Evolutionary conservation across 2,113 vertebrate genomes (phyloP), one percentile per base, ranked within the genome.

Genomic region (Sterrhoptilus dennistouni): DNA sequence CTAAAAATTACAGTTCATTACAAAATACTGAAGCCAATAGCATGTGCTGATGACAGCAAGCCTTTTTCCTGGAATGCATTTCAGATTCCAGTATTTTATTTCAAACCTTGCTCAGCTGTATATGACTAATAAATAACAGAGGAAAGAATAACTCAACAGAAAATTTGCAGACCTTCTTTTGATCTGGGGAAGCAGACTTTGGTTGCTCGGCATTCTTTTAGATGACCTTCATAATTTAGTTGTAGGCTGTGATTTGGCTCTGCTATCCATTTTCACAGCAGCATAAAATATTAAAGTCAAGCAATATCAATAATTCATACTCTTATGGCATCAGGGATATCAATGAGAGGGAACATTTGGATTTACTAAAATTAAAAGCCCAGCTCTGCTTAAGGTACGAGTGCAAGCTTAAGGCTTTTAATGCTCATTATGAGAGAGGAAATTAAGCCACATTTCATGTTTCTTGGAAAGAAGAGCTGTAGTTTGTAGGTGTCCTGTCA

Each of bases 281-380:
- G 49, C 93, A 96, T 97, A 86, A 96, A 96, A 94, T 96, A 96
- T 96, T 97, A 52, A 97, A 94, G 92, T 75, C 82, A 49, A 86
- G 49, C 42, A 61, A 71, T 90, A 94, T 97, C 76, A 96, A 96
- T 97, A 97, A 97, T 97, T 97, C 95, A 96, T 94, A 68, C 56
- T 81, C 65, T 38, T 92, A 77, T 77, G 83, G 52, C 52, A 71
- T 36, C 82, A 25, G 16, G 61, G 40, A 61, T 89, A 74, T 94
- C 90, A 87, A 31, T 33, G 69, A 92, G 36, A 95, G 24, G 85
- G 93, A 90, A 82, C 86, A 42, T 87, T 92, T 87, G 47, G 72
- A 60, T 83, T 64, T 56, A 40, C 88, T 96, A 84, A 95, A 96
- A 96, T 90, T 96, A 95, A 94, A 96, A 94, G 80, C 5, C 1